phyloP scores from a whole-genome alignment of 2,113 vertebrate genomes.

The Danionella cerebrum region DNA sequence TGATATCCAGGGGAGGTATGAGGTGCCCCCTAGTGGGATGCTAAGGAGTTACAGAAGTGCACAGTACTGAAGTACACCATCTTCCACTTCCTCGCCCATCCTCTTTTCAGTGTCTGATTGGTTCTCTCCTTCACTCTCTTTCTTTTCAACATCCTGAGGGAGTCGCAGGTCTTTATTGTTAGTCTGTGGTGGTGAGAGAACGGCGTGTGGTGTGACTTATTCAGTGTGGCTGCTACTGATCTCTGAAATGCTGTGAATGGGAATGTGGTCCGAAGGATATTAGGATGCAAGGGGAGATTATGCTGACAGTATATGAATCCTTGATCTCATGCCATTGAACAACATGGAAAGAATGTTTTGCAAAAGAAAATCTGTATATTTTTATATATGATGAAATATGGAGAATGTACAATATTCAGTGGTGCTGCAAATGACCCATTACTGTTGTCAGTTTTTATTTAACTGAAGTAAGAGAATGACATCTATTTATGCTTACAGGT shows the following conservation, averaged over 20 bases:
- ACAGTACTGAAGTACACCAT: slow-evolving; percentile 21
- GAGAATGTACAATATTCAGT: slow-evolving; percentile 70
- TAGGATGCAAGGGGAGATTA: slow-evolving; percentile 28
- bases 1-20: slow-evolving; percentile 1
- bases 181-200: slow-evolving; percentile 27
- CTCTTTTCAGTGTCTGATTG: neutral
- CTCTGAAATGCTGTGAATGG: slow-evolving; percentile 64
- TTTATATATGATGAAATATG: slow-evolving; percentile 76
- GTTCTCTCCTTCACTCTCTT: slow-evolving; percentile 15
- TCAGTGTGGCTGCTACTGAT: slow-evolving; percentile 62
- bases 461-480: slow-evolving; percentile 57
- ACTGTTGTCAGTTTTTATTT: slow-evolving; percentile 69
- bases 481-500: slow-evolving; percentile 66
- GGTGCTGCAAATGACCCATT: slow-evolving; percentile 70
- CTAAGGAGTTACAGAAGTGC: neutral
- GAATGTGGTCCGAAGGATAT: slow-evolving; percentile 31
- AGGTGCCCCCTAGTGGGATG: slow-evolving; percentile 18
- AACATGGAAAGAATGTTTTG: slow-evolving; percentile 68
- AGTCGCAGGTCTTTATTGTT: slow-evolving; percentile 41
- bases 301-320: slow-evolving; percentile 45
- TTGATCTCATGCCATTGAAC: slow-evolving; percentile 69
- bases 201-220: slow-evolving; percentile 40
- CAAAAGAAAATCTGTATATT: slow-evolving; percentile 67
- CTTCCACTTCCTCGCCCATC: neutral
- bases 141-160: slow-evolving; percentile 19